Evolutionary conservation across 2,113 vertebrate genomes (phyloP).

Genomic region (Corythornis vintsioides): DNA sequence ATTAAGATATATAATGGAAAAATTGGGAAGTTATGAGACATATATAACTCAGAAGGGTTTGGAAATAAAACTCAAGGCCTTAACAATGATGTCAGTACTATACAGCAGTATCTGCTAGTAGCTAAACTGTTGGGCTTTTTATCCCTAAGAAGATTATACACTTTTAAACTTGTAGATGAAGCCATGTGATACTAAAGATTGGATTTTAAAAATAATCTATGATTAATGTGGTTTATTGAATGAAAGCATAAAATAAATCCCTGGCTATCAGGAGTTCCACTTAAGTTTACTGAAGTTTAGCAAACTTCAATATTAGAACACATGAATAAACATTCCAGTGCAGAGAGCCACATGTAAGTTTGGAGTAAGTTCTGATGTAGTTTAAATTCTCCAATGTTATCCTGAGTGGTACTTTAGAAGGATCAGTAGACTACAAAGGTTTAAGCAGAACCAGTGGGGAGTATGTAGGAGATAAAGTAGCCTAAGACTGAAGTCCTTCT

Average conservation of each 20-base stretch:
- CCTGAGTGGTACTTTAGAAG: background rate
- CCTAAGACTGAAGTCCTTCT: background rate
- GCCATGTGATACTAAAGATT: background rate
- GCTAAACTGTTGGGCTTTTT: background rate
- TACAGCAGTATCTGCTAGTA: background rate
- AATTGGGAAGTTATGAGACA: background rate
- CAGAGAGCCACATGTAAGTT: background rate
- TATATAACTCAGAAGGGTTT: background rate
- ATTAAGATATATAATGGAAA: background rate
- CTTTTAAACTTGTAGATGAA: background rate
- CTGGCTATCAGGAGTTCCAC: background rate
- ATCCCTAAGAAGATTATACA: background rate
- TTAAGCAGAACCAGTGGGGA: background rate
- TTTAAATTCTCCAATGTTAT: background rate
- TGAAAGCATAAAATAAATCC: background rate
- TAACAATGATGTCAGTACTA: background rate
- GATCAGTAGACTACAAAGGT: background rate
- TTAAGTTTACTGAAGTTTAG: background rate
- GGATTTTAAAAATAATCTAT: background rate
- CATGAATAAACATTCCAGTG: background rate
- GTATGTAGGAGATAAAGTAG: background rate
- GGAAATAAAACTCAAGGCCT: background rate
- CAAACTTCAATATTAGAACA: background rate
- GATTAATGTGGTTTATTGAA: background rate
- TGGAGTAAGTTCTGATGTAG: background rate